Evolutionary conservation across 2,888 invertebrate species (phyloP).

Genomic region (Pristionchus japonicus): DNA sequence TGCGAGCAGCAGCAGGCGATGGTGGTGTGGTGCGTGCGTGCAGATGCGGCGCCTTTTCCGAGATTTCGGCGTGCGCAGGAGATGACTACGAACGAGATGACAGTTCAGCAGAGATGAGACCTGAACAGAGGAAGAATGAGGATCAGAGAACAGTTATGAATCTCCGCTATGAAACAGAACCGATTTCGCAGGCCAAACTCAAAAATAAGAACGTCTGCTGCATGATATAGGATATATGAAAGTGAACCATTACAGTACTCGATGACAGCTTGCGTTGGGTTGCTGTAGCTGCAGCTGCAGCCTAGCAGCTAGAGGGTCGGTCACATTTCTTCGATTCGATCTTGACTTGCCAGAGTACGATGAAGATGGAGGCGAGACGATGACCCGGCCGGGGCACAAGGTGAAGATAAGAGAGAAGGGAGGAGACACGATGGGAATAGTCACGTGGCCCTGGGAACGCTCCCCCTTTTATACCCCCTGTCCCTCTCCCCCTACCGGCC

Average conservation of each 20-base stretch:
- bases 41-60: not conserved
- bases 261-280: not conserved
- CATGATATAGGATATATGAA: no score
- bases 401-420: not conserved
- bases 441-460: not conserved
- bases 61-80: not conserved
- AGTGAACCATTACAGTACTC: no score
- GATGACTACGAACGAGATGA: not conserved
- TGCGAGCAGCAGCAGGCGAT: not conserved
- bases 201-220: no score
- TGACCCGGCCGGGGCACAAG: no score
- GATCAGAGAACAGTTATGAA: fast-evolving
- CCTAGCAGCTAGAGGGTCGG: not conserved
- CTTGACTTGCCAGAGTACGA: no score
- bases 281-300: not conserved
- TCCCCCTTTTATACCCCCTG: not conserved
- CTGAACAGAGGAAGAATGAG: not conserved
- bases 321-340: no score
- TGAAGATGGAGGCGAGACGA: no score
- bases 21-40: not conserved
- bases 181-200: no score
- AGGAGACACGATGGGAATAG: not conserved
- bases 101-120: not conserved
- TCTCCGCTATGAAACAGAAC: not conserved
- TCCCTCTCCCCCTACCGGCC: no score